Evolutionary conservation across 2,797 vertebrate genomes (phyloP).

Genomic region (Morelia viridis): DNA sequence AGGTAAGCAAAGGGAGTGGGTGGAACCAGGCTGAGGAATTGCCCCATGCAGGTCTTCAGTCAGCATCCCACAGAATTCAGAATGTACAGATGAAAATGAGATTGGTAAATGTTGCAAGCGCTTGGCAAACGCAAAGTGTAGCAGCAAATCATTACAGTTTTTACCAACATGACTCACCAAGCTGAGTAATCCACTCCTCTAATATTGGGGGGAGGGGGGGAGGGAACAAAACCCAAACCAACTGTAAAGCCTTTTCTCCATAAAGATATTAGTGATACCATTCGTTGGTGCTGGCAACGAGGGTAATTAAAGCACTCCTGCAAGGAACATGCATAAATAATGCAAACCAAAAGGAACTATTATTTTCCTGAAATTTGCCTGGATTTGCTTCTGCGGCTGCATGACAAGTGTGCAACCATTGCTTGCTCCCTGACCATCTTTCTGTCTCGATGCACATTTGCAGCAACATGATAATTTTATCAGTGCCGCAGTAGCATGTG

Average conservation of each 20-base stretch:
- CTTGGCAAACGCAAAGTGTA: neutral
- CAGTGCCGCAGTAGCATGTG: neutral
- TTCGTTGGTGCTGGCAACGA: neutral
- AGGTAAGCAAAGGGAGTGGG: neutral
- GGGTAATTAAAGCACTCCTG: neutral
- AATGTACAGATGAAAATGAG: neutral
- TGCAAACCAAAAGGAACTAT: neutral
- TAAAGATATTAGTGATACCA: neutral
- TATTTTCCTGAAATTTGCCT: neutral
- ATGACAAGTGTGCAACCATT: neutral
- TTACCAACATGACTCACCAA: neutral
- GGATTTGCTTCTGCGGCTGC: neutral
- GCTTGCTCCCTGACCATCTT: neutral
- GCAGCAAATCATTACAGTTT: neutral
- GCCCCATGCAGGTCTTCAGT: neutral
- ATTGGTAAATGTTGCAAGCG: neutral
- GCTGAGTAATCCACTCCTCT: neutral
- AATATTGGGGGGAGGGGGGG: neutral
- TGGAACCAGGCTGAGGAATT: neutral
- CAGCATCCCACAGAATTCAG: neutral
- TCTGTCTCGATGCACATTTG: neutral
- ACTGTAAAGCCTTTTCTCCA: neutral
- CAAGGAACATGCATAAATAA: neutral
- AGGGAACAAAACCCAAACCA: neutral
- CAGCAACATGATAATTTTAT: neutral